Evolutionary conservation across 2,888 invertebrate species (phyloP), one percentile per base, ranked within the genome.

Genomic region (Mesorhabditis belari): DNA sequence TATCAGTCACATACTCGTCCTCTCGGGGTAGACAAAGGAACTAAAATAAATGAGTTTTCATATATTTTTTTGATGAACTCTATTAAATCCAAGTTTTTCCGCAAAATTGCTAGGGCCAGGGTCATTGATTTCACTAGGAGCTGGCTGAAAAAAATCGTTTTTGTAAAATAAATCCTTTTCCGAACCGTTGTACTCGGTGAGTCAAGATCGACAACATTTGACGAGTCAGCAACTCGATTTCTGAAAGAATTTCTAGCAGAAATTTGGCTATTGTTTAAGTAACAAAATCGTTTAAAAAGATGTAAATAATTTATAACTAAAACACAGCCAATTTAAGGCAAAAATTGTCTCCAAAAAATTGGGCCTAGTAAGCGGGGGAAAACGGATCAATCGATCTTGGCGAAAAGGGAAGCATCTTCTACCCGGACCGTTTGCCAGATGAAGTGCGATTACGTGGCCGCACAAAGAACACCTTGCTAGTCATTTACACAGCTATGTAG

Each of bases 1-100:
- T 57, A n/a, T 66, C 66, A 4, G 55, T 59, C 19, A 55, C 49
- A 1, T 68, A 61, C 6, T 68, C 56, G 21, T 68, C 68, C 2
- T 66, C 62, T 21, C 66, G 24, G 21, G 44, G 44, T 35, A 35
- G 44, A n/a, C 44, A 35, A 35, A 35, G 44, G 44, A 35, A n/a
- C 44, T 35, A 35, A 35, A 35, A 17, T 1, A 17, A 17, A n/a
- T 17, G n/a, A 17, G 12, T 35, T 35, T 35, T 35, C 1, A 35
- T 17, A 35, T 2, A 35, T 17, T 35, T 35, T 35, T 9, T 35
- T 35, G n/a, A 35, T 35, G 12, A 35, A 35, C 44, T n/a, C 44
- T 35, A 35, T 9, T n/a, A 35, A 35, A 35, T n/a, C 26, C 24
- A n/a, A 17, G 12, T 17, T 17, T 26, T 26, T 17, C 23, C 12